Evolutionary conservation across 2,113 vertebrate genomes (phyloP).

Genomic region (Passer montanus): DNA sequence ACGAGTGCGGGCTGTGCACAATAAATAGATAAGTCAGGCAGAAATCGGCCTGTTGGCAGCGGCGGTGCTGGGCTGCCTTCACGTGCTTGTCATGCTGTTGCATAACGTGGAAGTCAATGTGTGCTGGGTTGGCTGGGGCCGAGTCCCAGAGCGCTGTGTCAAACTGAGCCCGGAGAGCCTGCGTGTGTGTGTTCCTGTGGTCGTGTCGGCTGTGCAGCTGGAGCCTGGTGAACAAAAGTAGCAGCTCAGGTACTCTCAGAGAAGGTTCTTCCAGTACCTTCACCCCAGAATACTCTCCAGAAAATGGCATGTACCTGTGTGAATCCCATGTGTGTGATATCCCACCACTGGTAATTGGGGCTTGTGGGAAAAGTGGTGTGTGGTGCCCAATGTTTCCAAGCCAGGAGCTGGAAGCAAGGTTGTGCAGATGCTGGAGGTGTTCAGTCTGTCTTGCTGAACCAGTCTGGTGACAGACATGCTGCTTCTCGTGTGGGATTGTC

Average conservation of each 20-base stretch:
- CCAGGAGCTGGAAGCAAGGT: not conserved
- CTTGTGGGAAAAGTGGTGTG: accelerated
- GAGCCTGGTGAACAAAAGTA: not conserved
- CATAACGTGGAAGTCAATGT: accelerated
- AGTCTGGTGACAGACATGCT: not conserved
- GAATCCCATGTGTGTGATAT: accelerated
- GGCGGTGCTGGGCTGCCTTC: accelerated
- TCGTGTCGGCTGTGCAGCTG: accelerated
- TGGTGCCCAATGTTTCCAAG: not conserved
- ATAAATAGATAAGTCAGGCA: not conserved
- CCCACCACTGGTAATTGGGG: not conserved
- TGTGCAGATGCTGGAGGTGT: accelerated
- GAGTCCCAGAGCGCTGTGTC: accelerated
- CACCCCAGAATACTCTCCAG: not conserved
- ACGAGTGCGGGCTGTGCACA: not conserved
- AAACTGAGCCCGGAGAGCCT: accelerated
- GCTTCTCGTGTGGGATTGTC: not conserved
- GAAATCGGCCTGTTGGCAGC: accelerated
- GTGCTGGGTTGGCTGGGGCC: accelerated
- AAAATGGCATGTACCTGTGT: accelerated
- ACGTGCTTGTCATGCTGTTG: not conserved
- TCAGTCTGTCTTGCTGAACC: not conserved
- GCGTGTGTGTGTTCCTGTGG: accelerated
- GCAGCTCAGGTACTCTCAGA: accelerated
- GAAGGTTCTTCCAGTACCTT: not conserved